These are phyloP conservation scores for Tipula confusa DNA, from an alignment of 2,888 invertebrate genomes.

Conservation along the genomic window DNA sequence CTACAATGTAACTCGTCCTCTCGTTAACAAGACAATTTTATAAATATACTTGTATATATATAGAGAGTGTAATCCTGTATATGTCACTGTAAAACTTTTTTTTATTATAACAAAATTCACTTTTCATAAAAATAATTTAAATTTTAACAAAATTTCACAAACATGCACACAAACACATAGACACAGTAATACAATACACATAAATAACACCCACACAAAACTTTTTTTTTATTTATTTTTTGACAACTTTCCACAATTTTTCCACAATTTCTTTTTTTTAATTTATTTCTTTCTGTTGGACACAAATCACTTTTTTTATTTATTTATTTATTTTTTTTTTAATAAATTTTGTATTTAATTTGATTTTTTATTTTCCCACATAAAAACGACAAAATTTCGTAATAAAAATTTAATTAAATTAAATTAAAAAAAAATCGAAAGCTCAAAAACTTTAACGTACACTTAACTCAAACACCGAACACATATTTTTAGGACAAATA, in stretches of 20 bases:
- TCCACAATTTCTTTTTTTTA: neutral
- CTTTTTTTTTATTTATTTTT: no score
- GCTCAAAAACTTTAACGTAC: neutral
- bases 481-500: neutral
- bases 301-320: neutral
- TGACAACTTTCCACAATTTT: neutral
- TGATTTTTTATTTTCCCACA: no score
- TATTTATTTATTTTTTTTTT: neutral
- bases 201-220: neutral
- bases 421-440: no score
- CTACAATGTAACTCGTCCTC: neutral
- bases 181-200: no score
- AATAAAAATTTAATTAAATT: neutral
- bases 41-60: no score
- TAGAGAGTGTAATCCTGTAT: neutral
- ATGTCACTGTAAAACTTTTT: conserved; percentile 12
- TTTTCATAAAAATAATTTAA: neutral
- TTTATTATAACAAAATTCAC: neutral
- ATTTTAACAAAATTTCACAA: neutral
- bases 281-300: neutral
- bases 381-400: neutral
- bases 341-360: no score
- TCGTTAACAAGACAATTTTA: neutral
- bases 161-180: neutral
- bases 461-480: neutral